Base-by-base conservation (phyloP, 64 coral and sea anemone species). In the Hydrozoanthus tunicans region DNA sequence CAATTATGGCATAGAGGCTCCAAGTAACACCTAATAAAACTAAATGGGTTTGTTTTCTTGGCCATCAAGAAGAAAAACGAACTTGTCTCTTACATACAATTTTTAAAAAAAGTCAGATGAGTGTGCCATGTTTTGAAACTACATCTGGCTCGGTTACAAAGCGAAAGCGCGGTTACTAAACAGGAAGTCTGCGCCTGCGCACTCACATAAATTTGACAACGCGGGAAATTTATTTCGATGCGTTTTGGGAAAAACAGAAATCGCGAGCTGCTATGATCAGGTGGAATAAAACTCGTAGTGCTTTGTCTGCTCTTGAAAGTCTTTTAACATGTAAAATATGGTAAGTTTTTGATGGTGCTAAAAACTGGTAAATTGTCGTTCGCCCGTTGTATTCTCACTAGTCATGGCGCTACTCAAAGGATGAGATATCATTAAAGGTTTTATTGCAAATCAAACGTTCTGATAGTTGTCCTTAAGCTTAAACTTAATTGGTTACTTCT, bases 261-360 rank as follows among this genome's bases (percentile, higher is more conserved):
- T 15, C 27, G 51, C 69, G 11, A 74, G 56, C 14, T 20, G 8
- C 3, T 26, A 94, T 94, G 93, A 90, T 94, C 26, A 89, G 93
- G n/a, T 94, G 93, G 93, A 51, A 82, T 7, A 94, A 94, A 13
- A 90, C 93, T 53, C 89, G 93, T 52, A 70, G 65, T 20, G 93
- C 93, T 58, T 91, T 94, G 61, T 81, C 67, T 58, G 67, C 77
- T 66, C 88, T 94, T 26, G 88, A 94, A 69, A 53, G 58, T 65
- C 59, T 94, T 64, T 65, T 94, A 32, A 94, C 59, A 14, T 94
- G 93, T 69, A 94, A 91, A 77, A 77, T 94, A 65, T 94, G 93
- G 93, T 94, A 68, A 62, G 93, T 77, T 53, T 60, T 86, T 43
- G 13, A 11, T 43, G 32, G 2, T 43, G 32, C 2, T 43, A 43